Evolutionary conservation across 2,113 vertebrate genomes (phyloP).

Genomic region (Antechinus flavipes): DNA sequence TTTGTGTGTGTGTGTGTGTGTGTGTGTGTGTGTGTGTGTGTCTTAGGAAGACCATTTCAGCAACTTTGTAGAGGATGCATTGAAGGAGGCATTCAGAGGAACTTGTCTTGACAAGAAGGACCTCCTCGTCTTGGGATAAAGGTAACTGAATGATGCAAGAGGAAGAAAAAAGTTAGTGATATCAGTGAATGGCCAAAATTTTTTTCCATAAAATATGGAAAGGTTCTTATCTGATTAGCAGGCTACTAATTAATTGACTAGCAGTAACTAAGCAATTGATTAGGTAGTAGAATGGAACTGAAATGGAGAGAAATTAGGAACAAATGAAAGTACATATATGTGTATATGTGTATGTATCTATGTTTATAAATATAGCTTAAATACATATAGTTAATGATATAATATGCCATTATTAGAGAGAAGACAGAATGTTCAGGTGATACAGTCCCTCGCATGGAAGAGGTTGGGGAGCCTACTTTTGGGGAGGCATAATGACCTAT

Average conservation of each 20-base stretch:
- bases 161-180: neutral
- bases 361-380: neutral
- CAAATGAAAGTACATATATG: neutral
- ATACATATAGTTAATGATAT: neutral
- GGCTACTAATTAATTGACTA: neutral
- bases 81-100: neutral
- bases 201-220: neutral
- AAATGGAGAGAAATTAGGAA: neutral
- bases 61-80: neutral
- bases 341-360: neutral
- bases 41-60: neutral
- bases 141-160: neutral
- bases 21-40: neutral
- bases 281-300: neutral
- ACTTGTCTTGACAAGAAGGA: neutral
- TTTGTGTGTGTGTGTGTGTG: too few species aligned
- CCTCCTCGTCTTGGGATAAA: neutral
- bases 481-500: neutral
- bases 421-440: neutral
- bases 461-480: neutral
- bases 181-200: neutral
- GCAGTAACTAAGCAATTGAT: neutral
- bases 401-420: neutral
- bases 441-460: neutral
- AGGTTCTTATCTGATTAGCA: neutral